A percentile compares a stretch with the other conserved stretches of the same genome.
Conservation (phyloP, 2,888 invertebrate species). For the Drosophila pseudotakahashii region DNA sequence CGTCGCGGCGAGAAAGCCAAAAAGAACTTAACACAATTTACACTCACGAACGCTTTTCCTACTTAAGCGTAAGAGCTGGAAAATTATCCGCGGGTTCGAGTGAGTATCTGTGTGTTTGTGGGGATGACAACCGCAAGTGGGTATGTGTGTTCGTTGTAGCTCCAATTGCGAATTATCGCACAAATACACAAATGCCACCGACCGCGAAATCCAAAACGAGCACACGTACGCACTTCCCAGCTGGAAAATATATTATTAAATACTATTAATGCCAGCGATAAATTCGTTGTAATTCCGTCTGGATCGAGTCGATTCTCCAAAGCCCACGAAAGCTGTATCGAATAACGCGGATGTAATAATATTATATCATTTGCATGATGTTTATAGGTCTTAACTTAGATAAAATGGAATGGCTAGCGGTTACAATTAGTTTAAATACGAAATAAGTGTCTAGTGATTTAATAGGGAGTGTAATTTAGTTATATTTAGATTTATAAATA, state of each 20-base stretch:
- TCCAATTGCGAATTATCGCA: conserved; percentile 70
- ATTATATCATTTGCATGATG: conserved; percentile 21
- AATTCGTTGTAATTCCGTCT: conserved; percentile 19
- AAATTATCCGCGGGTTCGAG: conserved; percentile 49
- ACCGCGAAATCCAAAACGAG: conserved; percentile 70
- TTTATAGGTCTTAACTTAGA: not conserved
- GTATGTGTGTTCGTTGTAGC: conserved; percentile 67
- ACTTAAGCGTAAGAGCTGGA: conserved; percentile 66
- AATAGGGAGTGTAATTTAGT: no score
- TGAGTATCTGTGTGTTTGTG: conserved; percentile 6
- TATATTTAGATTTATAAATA: no score
- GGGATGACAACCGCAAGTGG: conserved; percentile 74
- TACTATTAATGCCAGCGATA: conserved; percentile 20
- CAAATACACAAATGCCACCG: conserved; percentile 33
- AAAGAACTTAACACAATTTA: conserved; percentile 79
- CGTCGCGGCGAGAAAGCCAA: conserved; percentile 69
- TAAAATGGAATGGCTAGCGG: not conserved
- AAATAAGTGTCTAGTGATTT: no score
- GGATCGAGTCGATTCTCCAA: conserved; percentile 4
- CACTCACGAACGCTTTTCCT: conserved; percentile 74
- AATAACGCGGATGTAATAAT: conserved; percentile 33
- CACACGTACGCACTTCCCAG: conserved; percentile 50
- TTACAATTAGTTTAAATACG: not conserved
- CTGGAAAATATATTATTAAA: conserved; percentile 20
- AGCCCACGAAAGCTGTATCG: conserved; percentile 9